phyloP scores from a whole-genome alignment of 2,113 vertebrate genomes.

The Spea bombifrons region DNA sequence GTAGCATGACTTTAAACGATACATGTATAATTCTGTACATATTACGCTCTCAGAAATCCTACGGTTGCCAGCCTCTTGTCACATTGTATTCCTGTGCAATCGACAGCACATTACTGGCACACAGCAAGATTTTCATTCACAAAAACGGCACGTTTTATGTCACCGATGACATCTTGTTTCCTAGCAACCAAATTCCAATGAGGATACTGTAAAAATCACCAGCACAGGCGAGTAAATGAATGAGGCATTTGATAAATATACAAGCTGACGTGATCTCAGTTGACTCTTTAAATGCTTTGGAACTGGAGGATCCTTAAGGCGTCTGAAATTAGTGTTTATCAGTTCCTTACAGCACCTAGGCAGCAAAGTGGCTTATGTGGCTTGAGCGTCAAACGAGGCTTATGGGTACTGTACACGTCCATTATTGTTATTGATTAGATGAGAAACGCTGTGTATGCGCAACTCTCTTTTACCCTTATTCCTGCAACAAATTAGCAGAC shows the following conservation, averaged over 20 bases:
- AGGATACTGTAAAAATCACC: slow-evolving; percentile 30
- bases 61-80: neutral
- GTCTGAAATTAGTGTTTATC: slow-evolving; percentile 8
- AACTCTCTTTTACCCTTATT: slow-evolving; percentile 3
- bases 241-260: slow-evolving; percentile 44
- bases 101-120: slow-evolving; percentile 15
- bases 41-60: slow-evolving; percentile 7
- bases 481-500: slow-evolving; percentile 1
- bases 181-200: slow-evolving; percentile 41
- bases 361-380: slow-evolving; percentile 14
- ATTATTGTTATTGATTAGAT: slow-evolving; percentile 19
- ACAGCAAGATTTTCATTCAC: slow-evolving; percentile 39
- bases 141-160: slow-evolving; percentile 35
- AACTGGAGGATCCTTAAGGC: slow-evolving; percentile 26
- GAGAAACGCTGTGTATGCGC: neutral
- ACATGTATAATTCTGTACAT: neutral
- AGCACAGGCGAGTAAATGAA: slow-evolving; percentile 30
- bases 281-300: slow-evolving; percentile 46
- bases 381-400: too few species aligned
- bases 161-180: slow-evolving; percentile 35
- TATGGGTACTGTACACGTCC: neutral
- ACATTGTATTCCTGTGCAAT: slow-evolving; percentile 4
- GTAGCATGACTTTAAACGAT: neutral
- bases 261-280: slow-evolving; percentile 41
- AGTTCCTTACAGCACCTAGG: slow-evolving; percentile 11